Evolutionary conservation across 2,888 invertebrate species (phyloP), one percentile per base, ranked within the genome.

Genomic region (Apocheima hispidaria): DNA sequence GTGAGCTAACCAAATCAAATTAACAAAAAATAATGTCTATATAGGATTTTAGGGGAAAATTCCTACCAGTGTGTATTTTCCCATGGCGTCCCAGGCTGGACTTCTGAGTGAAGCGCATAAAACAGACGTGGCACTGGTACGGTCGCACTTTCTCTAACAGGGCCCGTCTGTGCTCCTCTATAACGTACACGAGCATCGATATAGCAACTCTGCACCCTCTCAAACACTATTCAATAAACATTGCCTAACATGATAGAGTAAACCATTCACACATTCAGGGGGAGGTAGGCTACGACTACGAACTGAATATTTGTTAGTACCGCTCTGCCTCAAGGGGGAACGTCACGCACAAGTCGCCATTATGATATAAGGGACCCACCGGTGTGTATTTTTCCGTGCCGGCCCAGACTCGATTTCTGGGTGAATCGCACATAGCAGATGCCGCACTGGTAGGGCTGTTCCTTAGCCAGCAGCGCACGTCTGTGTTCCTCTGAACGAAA

Each of bases 71-170:
- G 83, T 95, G 95, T 77, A 95, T 95, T 82, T 95, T 94, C 87
- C 95, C 95, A 88, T 95, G 95, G 82, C 95, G 95, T 89, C 95
- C 95, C 80, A 95, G 93, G 87, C 95, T 95, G 90, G 95, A 95
- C 92, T 95, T 95, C 90, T 95, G 95, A 83, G 95, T 95, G 90
- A 95, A 95, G 90, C 95, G 93, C 90, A 95, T 95, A 88, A 94
- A 93, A 89, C 95, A 95, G 86, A 95, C 90, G 90, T 94, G 94
- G 92, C 95, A 95, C 90, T 95, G 95, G 92, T 95, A 95, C 77
- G 95, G 95, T 88, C 93, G 93, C 92, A 92, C 93, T 93, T 93
- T 93, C 87, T 92, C 93, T 93, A 93, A 93, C 92, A 93, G 92
- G 92, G 93, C 93, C 87, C 91, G 93, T 91, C 93, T 93, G 92